Conservation (phyloP, 2,888 invertebrate genomes). For the Diarsia dahlii region DNA sequence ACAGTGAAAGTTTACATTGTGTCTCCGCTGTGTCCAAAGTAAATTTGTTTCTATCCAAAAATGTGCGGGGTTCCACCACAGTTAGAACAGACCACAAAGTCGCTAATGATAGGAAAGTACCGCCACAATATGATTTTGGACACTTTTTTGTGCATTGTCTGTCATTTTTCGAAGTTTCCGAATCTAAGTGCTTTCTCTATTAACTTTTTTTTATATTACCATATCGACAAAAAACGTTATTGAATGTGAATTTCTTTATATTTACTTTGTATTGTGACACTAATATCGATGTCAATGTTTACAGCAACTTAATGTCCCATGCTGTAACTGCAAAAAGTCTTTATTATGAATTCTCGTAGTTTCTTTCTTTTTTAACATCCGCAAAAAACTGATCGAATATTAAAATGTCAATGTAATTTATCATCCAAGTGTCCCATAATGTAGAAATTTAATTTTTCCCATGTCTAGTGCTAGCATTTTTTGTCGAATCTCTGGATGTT, state of each 20-base stretch:
- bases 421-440: conserved; percentile 65
- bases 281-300: conserved; percentile 33
- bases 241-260: conserved; percentile 53
- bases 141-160: conserved; percentile 74
- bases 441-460: conserved; percentile 69
- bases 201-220: conserved; percentile 58
- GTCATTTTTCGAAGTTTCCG: conserved; percentile 67
- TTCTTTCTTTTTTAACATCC: conserved; percentile 29
- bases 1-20: conserved; percentile 84
- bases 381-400: conserved; percentile 56
- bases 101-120: conserved; percentile 87
- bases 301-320: conserved; percentile 35
- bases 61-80: conserved; percentile 75
- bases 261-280: conserved; percentile 25
- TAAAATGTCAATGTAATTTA: conserved; percentile 69
- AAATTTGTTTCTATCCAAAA: conserved; percentile 80
- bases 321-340: conserved; percentile 27
- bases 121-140: conserved; percentile 74
- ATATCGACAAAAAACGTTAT: conserved; percentile 53
- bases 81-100: conserved; percentile 79
- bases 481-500: conserved; percentile 64
- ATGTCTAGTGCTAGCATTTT: conserved; percentile 60
- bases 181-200: conserved; percentile 63
- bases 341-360: conserved; percentile 26
- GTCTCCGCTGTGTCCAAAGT: conserved; percentile 76